Base-by-base conservation (phyloP, 2,797 vertebrate species). In the Mergus octosetaceus region DNA sequence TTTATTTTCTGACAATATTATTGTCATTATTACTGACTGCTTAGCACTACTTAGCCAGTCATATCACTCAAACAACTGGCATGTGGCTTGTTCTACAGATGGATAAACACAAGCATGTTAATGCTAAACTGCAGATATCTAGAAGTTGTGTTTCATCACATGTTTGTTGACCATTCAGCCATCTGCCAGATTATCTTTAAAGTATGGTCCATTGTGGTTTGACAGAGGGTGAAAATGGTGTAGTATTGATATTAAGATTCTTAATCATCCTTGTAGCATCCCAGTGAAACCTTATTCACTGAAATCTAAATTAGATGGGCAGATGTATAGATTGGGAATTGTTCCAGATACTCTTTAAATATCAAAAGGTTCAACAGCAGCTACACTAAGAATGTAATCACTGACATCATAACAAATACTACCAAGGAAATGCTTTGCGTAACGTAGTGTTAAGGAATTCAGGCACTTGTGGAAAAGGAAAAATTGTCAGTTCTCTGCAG, bases 261-360 rank as follows among this genome's bases (percentile, higher is more conserved):
- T 66, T 88, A 82, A 75, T 75, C 28, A 39, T 34, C 27, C 43
- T 30, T 47, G 8, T 39, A 89, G 30, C 30, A 78, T 39, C 69
- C 54, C 43, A 64, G 27, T 66, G 79, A 89, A 89, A 28, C 20
- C 11, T 60, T 61, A 28, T 61, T 51, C 18, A 9, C 32, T 0
- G 1, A 85, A 93, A 78, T 73, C 43, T 71, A 49, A 95, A 84
- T 93, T 82, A 85, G 32, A 69, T 27, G 54, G 43, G 34, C 83
- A 95, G 90, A 82, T 93, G 66, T 81, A 86, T 62, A 86, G 68
- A 79, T 39, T 60, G 43, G 70, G 64, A 92, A 92, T 13, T 47
- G 54, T 72, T 94, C 81, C 92, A 96, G 53, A 64, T 74, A 62
- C 32, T 89, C 43, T 84, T 96, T 69, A 96, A 72, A 64, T 74